Percentiles rank a stretch among this genome's conserved stretches.
Conservation (phyloP, 2,888 invertebrate species). For the Heliconius sara region DNA sequence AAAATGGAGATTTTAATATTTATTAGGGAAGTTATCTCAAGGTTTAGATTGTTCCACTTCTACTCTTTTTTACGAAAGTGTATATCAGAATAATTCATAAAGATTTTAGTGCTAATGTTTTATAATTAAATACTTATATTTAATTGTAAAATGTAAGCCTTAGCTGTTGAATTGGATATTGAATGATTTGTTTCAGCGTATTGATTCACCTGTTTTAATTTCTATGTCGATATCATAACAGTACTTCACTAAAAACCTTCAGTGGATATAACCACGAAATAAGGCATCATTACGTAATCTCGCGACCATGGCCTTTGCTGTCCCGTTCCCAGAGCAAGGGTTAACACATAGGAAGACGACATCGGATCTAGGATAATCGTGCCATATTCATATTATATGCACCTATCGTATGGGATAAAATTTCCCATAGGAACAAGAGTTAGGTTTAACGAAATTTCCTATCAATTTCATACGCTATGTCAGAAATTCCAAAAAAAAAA, state of each 20-base stretch:
- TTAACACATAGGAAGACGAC: conserved; percentile 48
- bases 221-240: conserved; percentile 53
- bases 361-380: conserved; percentile 45
- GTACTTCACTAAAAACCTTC: conserved; percentile 53
- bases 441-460: not conserved
- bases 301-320: conserved; percentile 53
- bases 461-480: not conserved
- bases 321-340: conserved; percentile 59
- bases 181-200: no score
- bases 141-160: no score
- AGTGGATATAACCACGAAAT: conserved; percentile 66
- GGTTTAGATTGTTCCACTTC: not conserved
- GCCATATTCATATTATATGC: conserved; percentile 15
- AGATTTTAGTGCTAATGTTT: no score
- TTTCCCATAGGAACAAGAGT: not conserved
- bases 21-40: no score
- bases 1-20: no score
- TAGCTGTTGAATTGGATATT: no score
- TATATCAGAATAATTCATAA: not conserved
- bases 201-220: not conserved
- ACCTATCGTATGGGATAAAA: not conserved
- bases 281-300: conserved; percentile 79
- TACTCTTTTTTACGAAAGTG: conserved; percentile 27
- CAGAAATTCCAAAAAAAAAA: no score
- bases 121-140: no score